Evolutionary conservation across 2,888 invertebrate genomes (phyloP), one percentile per base, ranked within the genome.

Genomic region (Smittia aterrima): DNA sequence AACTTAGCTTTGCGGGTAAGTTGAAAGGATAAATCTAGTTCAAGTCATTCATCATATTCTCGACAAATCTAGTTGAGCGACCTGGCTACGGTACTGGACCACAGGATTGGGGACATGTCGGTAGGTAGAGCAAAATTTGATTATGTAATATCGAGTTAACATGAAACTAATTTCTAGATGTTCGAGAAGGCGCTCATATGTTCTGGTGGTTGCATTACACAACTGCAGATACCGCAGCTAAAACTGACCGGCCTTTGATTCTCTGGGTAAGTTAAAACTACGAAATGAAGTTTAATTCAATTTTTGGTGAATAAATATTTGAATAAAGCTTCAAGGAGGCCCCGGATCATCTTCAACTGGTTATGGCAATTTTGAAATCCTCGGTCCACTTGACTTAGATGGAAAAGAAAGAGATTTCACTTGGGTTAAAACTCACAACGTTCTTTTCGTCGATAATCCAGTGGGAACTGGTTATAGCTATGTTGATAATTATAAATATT

Each of bases 121-220:
- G 70, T 70, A 32, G 16, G 20, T 7, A 47, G n/a, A 32, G 32
- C 9, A 32, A 32, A 32, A 32, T 38, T 11, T 9, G 11, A 47
- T 47, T 18, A 47, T 18, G 53, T 47, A 18, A 47, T 18, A 47
- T 3, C n/a, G n/a, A 47, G 2, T 13, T 47, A 47, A 7, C 2
- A 47, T 38, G 6, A 6, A 6, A 9, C 11, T 9, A 47, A 47
- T 18, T 4, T 47, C 11, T 90, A 1, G 86, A 86, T 75, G 90
- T 94, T 0, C 86, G 93, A 0, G 85, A 86, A 1, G 87, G 89
- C 0, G 92, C 93, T 0, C 88, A 92, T 78, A 91, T 92, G 89
- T 94, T 95, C 81, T 95, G 92, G 86, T 95, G 94, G 93, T 82
- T 95, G 40, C 93, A 91, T 79, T 90, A 90, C 79, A 91, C 90